Base-by-base conservation (phyloP, 2,797 vertebrate genomes). In the Astyanax mexicanus region DNA sequence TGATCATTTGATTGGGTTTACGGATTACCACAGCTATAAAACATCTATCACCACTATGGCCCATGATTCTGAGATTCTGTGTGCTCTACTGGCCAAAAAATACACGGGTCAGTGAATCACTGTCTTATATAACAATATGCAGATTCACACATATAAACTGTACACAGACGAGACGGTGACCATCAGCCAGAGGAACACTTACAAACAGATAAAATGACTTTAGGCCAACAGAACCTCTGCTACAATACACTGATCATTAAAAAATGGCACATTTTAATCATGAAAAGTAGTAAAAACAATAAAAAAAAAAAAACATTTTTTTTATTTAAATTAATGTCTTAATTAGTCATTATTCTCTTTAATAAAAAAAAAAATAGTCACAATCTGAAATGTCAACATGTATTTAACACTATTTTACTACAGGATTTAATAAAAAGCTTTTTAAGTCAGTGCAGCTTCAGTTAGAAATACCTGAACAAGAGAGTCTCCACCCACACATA, bases 1-100 rank as follows among this genome's bases (percentile, higher is more conserved):
- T 23, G 13, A 73, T 65, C 15, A 17, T 4, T 45, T 27, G 57
- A 32, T 3, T 7, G 54, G 13, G n/a, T 19, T 17, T 2, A 49
- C n/a, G 54, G 21, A 78, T 68, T 32, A 42, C 17, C 25, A 38
- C 21, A 23, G 19, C 35, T 32, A 69, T 35, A 70, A 13, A 69
- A 29, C 32, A 23, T 19, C 49, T 52, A 23, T 9, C 21, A 52
- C 19, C n/a, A n/a, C n/a, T n/a, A n/a, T 52, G 21, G 21, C 19
- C n/a, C 47, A 52, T 49, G 21, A 10, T 23, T n/a, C n/a, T n/a
- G n/a, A n/a, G n/a, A n/a, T n/a, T n/a, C n/a, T n/a, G n/a, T n/a
- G n/a, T 9, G 11, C 23, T 23, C 6, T 19, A 52, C 6, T 23
- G 49, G 9, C 49, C 49, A 52, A 9, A 21, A 49, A 49, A 49